Conservation (phyloP, 2,888 invertebrate genomes). For the Cyaniris semiargus region DNA sequence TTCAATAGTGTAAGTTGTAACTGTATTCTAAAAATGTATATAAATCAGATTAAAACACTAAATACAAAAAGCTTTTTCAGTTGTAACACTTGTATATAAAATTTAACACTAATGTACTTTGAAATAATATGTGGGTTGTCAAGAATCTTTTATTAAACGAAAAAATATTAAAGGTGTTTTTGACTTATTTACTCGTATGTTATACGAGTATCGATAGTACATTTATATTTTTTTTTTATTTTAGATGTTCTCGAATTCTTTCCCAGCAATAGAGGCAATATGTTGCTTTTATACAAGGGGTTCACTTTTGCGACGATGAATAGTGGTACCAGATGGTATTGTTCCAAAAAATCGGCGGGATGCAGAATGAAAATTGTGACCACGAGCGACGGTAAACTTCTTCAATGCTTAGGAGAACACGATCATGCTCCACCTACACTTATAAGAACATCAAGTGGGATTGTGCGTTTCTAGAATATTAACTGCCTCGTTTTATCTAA, state of each 20-base stretch:
- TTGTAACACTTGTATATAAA: no score
- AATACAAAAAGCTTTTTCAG: no score
- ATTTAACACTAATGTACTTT: no score
- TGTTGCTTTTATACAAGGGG: constrained; percentile 46
- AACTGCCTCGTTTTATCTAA: neutral
- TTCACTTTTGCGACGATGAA: constrained; percentile 47
- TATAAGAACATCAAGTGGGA: constrained; percentile 34
- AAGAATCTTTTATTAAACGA: no score
- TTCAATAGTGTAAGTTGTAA: no score
- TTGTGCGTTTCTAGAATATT: constrained; percentile 26
- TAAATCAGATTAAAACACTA: no score
- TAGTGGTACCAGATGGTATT: constrained; percentile 42
- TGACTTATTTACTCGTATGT: no score
- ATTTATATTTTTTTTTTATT: neutral
- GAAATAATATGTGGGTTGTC: no score
- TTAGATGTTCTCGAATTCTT: constrained; percentile 34
- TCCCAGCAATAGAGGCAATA: constrained; percentile 40
- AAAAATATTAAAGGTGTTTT: neutral
- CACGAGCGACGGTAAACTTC: constrained; percentile 36
- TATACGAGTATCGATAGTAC: neutral
- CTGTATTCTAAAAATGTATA: no score
- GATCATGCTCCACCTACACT: constrained; percentile 41
- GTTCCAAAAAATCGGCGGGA: constrained; percentile 42
- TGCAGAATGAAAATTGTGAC: constrained; percentile 45
- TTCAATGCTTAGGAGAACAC: constrained; percentile 37